These are phyloP conservation scores for Stigmatopora argus DNA, from an alignment of 2,113 vertebrate species.

Conservation along the genomic window DNA sequence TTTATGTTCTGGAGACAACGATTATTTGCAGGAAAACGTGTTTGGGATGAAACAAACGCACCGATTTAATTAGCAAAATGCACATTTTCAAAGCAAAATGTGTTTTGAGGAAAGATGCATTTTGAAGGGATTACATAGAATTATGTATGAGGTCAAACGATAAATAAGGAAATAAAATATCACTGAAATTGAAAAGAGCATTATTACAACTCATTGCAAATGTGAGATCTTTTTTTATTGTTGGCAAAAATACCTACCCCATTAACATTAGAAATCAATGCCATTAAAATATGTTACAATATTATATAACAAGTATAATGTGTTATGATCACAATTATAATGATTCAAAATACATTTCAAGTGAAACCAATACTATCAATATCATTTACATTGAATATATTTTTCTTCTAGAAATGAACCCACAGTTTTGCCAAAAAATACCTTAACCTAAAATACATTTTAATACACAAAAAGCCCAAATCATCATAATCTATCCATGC, in stretches of 20 bases:
- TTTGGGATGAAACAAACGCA: background rate
- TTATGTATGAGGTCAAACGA: background rate
- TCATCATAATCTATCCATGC: background rate
- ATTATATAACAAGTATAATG: no score
- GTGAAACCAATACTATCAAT: no score
- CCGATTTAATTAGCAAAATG: background rate
- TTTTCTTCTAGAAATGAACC: background rate
- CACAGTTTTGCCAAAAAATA: background rate
- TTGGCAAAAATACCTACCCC: no score
- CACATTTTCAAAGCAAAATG: background rate
- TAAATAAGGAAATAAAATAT: background rate
- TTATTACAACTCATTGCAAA: background rate
- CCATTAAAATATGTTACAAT: background rate
- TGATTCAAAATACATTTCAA: background rate
- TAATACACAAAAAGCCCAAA: background rate
- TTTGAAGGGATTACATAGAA: background rate
- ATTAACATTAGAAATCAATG: background rate
- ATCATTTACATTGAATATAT: background rate
- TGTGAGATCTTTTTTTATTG: background rate
- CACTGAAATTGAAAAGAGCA: background rate
- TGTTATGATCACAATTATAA: background rate
- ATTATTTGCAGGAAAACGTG: background rate
- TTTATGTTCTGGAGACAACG: background rate
- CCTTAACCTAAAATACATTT: background rate
- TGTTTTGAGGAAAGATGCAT: background rate